Conservation (phyloP, 2,888 invertebrate genomes). For the Sericinus montela region DNA sequence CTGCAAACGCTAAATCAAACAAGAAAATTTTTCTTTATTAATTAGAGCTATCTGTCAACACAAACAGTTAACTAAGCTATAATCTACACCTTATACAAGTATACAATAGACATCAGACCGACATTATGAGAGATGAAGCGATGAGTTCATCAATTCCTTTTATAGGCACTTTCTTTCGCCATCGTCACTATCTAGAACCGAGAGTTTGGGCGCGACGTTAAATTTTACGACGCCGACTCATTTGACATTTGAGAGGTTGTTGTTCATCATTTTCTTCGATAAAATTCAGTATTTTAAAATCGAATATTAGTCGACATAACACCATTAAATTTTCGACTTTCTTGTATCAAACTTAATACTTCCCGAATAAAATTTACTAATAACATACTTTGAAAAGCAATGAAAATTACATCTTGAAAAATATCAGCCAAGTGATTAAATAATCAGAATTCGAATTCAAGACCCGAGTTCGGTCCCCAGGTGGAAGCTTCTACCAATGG, state of each 20-base stretch:
- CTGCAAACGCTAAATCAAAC: no score
- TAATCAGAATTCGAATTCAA: no score
- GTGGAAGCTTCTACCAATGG: no score
- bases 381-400: no score
- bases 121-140: conserved; percentile 41
- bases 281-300: conserved; percentile 26
- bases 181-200: conserved; percentile 64
- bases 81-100: conserved; percentile 8
- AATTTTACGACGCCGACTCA: conserved; percentile 70
- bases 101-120: conserved; percentile 25
- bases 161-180: conserved; percentile 66
- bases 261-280: conserved; percentile 55
- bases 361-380: no score
- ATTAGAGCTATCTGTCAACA: background rate
- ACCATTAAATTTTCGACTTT: no score
- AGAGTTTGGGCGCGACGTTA: conserved; percentile 58
- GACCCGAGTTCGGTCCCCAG: no score
- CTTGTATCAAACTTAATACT: no score
- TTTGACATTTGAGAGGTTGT: conserved; percentile 63
- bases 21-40: no score
- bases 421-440: no score
- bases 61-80: background rate
- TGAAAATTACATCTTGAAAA: no score
- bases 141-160: conserved; percentile 66
- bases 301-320: conserved; percentile 8